Conservation (phyloP, 2,797 vertebrate species). For the Hipposideros larvatus region DNA sequence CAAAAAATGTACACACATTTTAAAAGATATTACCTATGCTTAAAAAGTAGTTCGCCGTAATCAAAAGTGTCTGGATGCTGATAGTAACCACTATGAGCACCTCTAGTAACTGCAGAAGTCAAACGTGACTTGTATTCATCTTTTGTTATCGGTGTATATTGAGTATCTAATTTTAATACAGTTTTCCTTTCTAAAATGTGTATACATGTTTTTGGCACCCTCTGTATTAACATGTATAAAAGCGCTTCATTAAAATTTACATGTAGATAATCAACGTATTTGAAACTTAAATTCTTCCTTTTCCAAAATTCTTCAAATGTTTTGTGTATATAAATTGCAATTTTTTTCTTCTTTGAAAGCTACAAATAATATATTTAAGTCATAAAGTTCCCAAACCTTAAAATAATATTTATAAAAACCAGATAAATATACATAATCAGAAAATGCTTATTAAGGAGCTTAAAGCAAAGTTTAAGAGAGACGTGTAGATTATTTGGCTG, state of each 20-base stretch:
- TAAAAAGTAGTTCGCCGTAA: too few species aligned
- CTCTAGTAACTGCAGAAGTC: too few species aligned
- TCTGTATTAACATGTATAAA: background rate
- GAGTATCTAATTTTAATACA: too few species aligned
- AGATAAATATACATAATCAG: background rate
- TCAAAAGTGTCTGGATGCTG: too few species aligned
- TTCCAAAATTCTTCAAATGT: background rate
- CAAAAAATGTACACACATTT: too few species aligned
- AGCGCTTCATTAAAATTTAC: background rate
- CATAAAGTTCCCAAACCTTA: background rate
- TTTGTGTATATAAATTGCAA: background rate
- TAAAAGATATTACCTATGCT: too few species aligned
- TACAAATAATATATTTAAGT: background rate
- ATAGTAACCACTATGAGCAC: too few species aligned
- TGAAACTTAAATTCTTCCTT: background rate
- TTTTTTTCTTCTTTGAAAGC: conserved; percentile 10
- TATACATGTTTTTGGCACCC: too few species aligned
- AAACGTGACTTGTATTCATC: too few species aligned
- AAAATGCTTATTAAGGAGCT: conserved; percentile 11
- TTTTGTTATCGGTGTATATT: too few species aligned
- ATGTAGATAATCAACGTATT: background rate
- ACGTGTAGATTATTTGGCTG: background rate
- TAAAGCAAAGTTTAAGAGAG: background rate
- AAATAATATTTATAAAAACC: background rate
- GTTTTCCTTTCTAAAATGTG: too few species aligned